phyloP scores from a whole-genome alignment of 2,113 vertebrate species.

The Sinocyclocheilus anshuiensis region DNA sequence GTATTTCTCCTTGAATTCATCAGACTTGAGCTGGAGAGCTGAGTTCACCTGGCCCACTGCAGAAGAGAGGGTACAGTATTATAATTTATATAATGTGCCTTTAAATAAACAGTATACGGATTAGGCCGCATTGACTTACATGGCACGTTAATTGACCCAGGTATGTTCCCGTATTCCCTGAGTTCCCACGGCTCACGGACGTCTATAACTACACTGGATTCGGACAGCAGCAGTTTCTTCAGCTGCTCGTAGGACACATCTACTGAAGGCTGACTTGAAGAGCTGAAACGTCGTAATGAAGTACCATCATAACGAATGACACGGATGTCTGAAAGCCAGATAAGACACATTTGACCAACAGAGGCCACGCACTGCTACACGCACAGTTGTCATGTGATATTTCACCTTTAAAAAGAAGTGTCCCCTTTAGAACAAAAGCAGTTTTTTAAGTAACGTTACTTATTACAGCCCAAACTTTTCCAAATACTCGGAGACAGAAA shows the following conservation, averaged over 20 bases:
- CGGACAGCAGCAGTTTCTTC: conserved; percentile 77
- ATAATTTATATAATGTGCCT: not conserved
- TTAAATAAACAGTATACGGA: not conserved
- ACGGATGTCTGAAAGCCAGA: conserved; percentile 35
- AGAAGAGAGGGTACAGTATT: not conserved
- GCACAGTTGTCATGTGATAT: not conserved
- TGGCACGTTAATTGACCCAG: conserved; percentile 85
- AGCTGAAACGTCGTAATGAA: conserved; percentile 66
- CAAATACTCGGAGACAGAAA: not conserved
- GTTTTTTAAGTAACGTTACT: not conserved
- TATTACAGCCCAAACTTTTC: not conserved
- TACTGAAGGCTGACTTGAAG: conserved; percentile 41
- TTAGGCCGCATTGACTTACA: conserved; percentile 72
- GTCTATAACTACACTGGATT: conserved; percentile 80
- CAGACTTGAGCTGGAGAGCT: conserved; percentile 83
- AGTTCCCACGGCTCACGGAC: conserved; percentile 92
- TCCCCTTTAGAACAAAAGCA: no score
- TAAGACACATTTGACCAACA: not conserved
- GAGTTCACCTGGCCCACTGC: conserved; percentile 83
- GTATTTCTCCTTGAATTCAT: conserved; percentile 84
- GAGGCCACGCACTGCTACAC: not conserved
- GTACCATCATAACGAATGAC: not conserved
- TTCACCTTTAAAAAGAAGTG: no score
- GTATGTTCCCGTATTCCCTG: conserved; percentile 82
- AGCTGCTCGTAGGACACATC: conserved; percentile 82